Conservation (phyloP, 2,113 vertebrate species). For the Dicentrarchus labrax region DNA sequence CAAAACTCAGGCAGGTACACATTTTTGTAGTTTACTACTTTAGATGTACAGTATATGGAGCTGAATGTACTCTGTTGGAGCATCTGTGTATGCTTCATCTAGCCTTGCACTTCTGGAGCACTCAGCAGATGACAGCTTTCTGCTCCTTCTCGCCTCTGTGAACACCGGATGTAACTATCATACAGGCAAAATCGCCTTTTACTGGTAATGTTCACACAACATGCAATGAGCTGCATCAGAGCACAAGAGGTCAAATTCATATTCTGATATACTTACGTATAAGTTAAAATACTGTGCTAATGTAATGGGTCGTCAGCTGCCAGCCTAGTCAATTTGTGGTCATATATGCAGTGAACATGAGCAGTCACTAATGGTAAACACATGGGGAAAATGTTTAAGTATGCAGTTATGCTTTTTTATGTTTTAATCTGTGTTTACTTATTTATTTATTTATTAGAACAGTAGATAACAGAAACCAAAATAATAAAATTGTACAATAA, state of each 20-base stretch:
- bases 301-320: not conserved
- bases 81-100: constrained; percentile 39
- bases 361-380: no score
- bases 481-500: no score
- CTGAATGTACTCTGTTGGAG: constrained; percentile 37
- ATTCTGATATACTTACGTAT: not conserved
- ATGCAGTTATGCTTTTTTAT: no score
- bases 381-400: no score
- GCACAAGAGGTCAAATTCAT: not conserved
- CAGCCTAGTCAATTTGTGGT: not conserved
- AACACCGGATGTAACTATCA: constrained; percentile 38
- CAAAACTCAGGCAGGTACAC: not conserved
- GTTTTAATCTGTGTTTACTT: no score
- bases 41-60: not conserved
- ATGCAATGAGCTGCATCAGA: constrained; percentile 15
- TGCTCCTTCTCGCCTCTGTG: constrained; percentile 15
- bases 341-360: not conserved
- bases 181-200: constrained; percentile 11
- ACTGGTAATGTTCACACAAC: constrained; percentile 30
- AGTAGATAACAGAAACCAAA: no score
- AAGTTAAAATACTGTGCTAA: not conserved
- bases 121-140: constrained; percentile 29
- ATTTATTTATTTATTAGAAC: no score
- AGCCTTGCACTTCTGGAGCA: constrained; percentile 12
- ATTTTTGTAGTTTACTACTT: constrained; percentile 15